A percentile compares a stretch with the other conserved stretches of the same genome.
These are phyloP conservation scores for Geococcyx californianus DNA, from an alignment of 2,113 vertebrate species.

Conservation along the genomic window DNA sequence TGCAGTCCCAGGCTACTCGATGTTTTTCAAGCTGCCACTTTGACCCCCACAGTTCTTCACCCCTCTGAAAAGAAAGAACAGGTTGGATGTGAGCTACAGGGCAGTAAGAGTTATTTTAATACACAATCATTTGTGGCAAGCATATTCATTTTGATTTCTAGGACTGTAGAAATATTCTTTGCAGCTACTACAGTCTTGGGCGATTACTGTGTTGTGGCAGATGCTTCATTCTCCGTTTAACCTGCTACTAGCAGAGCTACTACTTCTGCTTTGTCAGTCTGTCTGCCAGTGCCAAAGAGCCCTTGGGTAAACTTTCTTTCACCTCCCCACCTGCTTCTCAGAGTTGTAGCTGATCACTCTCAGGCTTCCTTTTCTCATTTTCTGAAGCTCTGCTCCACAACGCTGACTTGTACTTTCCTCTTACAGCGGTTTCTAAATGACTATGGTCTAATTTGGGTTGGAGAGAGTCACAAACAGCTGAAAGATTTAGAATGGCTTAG, in stretches of 20 bases:
- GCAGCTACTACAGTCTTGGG: not conserved
- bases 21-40: not conserved
- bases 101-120: not conserved
- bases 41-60: not conserved
- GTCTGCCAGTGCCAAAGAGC: not conserved
- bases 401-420: not conserved
- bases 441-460: constrained; percentile 92
- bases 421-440: constrained; percentile 86
- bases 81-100: not conserved
- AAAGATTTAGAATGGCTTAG: not conserved
- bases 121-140: not conserved
- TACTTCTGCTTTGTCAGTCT: not conserved
- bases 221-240: not conserved
- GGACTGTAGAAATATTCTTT: not conserved
- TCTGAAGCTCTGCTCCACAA: not conserved
- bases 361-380: not conserved
- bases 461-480: constrained; percentile 44
- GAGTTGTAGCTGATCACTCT: accelerated
- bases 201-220: not conserved
- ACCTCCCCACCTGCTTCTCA: not conserved
- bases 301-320: not conserved
- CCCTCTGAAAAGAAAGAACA: not conserved
- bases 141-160: not conserved
- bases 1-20: not conserved
- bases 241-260: not conserved